A percentile compares a stretch with the other conserved stretches of the same genome.
phyloP scores from a whole-genome alignment of 1,140 invertebrate species.

The Drosophila littoralis region DNA sequence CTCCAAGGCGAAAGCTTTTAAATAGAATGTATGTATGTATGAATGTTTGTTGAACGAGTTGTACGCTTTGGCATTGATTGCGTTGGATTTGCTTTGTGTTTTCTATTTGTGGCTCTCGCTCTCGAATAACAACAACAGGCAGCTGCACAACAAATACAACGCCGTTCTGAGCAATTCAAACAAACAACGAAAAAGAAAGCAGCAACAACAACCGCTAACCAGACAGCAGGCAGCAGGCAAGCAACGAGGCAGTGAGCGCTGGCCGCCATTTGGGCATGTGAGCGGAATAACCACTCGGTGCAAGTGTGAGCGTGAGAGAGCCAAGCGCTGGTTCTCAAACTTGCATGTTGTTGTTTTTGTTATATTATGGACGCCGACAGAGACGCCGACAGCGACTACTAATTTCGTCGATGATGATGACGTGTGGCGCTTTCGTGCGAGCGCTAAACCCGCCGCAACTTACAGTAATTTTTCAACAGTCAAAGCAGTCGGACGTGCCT shows the following conservation, averaged over 20 bases:
- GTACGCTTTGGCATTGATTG: conserved; percentile 40
- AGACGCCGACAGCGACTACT: conserved; percentile 27
- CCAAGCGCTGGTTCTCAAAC: conserved; percentile 1
- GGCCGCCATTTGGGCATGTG: conserved; percentile 25
- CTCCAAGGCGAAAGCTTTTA: conserved; percentile 23
- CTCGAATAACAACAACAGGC: conserved; percentile 43
- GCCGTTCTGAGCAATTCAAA: conserved; percentile 2
- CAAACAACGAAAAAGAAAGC: conserved; percentile 55
- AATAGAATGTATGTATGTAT: not conserved
- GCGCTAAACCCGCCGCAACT: conserved; percentile 43
- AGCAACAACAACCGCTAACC: conserved; percentile 14
- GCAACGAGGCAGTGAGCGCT: conserved; percentile 10
- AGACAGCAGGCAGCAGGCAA: conserved; percentile 1
- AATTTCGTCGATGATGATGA: conserved; percentile 78
- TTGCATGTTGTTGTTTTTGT: conserved; percentile 29
- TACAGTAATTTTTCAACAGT: conserved; percentile 68
- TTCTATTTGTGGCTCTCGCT: conserved; percentile 63
- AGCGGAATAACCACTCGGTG: conserved; percentile 4
- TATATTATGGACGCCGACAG: conserved; percentile 53
- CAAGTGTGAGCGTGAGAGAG: not conserved
- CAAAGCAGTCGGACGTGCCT: conserved; percentile 65
- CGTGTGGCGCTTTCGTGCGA: conserved; percentile 47
- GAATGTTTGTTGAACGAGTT: conserved; percentile 29
- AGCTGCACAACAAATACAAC: conserved; percentile 45
- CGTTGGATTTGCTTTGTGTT: conserved; percentile 47